Evolutionary conservation across 2,797 vertebrate genomes (phyloP).

Genomic region (Xenentodon cancila): DNA sequence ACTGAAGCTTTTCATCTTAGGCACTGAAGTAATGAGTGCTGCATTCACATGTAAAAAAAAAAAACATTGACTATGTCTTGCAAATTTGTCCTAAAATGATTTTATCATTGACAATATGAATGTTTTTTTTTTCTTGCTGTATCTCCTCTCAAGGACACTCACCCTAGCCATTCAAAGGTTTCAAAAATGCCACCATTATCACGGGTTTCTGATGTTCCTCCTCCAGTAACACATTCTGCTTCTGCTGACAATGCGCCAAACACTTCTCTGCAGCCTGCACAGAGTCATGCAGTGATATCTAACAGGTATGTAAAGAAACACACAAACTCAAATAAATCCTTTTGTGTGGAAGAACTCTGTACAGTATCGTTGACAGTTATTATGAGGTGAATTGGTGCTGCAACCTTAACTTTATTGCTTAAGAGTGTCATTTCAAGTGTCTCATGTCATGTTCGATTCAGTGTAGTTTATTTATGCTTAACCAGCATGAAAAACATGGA

Average conservation of each 20-base stretch:
- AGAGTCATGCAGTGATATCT: slow-evolving; percentile 55
- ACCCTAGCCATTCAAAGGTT: slow-evolving; percentile 73
- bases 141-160: slow-evolving; percentile 50
- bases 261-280: slow-evolving; percentile 51
- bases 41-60: neutral
- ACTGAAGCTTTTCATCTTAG: neutral
- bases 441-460: too few species aligned
- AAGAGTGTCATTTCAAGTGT: too few species aligned
- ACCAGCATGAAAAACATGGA: too few species aligned
- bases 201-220: slow-evolving; percentile 53
- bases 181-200: slow-evolving; percentile 74
- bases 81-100: neutral
- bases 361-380: too few species aligned
- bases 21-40: too few species aligned
- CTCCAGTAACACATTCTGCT: slow-evolving; percentile 59
- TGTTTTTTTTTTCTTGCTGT: neutral
- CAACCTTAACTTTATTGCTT: too few species aligned
- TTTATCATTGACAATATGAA: neutral
- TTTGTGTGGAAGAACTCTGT: too few species aligned
- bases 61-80: neutral
- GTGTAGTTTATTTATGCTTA: too few species aligned
- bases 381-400: too few species aligned
- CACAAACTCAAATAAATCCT: too few species aligned
- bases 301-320: slow-evolving; percentile 30
- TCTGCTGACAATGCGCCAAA: slow-evolving; percentile 43